Conservation (phyloP, 2,113 vertebrate genomes). For the Columba janthina region DNA sequence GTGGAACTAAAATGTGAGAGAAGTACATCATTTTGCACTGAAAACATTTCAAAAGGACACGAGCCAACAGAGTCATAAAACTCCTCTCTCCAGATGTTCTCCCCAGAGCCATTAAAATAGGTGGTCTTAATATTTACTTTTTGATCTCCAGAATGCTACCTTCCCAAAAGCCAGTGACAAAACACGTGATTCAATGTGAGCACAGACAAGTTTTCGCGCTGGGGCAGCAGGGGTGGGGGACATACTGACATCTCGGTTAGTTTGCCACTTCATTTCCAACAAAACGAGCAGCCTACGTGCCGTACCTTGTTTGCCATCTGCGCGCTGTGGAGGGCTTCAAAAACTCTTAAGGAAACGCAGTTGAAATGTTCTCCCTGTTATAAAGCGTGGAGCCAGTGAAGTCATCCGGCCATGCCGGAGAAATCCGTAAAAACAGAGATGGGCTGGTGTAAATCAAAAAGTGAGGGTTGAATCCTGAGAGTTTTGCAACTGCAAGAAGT, state of each 20-base stretch:
- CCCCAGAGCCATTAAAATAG: slow-evolving; percentile 37
- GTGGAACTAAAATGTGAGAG: slow-evolving; percentile 22
- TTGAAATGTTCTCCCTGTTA: slow-evolving; percentile 13
- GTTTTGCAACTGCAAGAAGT: background rate
- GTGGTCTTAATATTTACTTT: slow-evolving; percentile 45
- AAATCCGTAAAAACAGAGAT: background rate
- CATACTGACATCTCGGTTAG: background rate
- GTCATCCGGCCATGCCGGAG: background rate
- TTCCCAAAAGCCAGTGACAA: background rate
- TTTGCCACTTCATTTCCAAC: background rate
- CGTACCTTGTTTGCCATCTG: background rate
- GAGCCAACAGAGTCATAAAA: slow-evolving; percentile 43
- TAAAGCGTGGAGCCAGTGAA: background rate
- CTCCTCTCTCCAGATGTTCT: slow-evolving; percentile 60
- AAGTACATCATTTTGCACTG: slow-evolving; percentile 34
- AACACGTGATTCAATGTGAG: background rate
- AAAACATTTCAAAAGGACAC: slow-evolving; percentile 59
- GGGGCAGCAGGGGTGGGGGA: background rate
- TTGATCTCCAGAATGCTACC: background rate
- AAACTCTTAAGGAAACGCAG: slow-evolving; percentile 9
- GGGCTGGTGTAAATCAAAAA: slow-evolving; percentile 11
- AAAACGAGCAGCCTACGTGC: background rate
- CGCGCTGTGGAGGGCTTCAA: slow-evolving; percentile 1
- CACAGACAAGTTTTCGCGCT: background rate
- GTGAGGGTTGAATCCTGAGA: background rate